Conservation (phyloP, 92 coral and sea anemone genomes). For the Epizoanthus scotinus region DNA sequence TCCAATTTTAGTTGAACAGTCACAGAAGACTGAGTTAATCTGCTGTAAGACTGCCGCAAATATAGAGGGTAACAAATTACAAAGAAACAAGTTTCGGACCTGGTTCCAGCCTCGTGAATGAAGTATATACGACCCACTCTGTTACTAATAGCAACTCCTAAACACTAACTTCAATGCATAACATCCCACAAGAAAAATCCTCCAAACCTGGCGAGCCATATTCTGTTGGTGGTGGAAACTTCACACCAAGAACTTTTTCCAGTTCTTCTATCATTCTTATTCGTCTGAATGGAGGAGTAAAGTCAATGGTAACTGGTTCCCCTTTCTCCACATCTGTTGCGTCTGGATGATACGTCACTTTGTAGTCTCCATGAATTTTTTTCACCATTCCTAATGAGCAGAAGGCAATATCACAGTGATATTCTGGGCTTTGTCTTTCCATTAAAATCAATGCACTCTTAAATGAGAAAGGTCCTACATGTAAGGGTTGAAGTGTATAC, state of each 20-base stretch:
- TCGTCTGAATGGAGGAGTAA: slow-evolving; percentile 93
- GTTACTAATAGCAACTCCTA: no score
- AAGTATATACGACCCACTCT: no score
- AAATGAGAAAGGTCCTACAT: not conserved
- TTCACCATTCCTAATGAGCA: slow-evolving; percentile 75
- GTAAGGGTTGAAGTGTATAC: no score
- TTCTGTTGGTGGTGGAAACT: slow-evolving; percentile 78
- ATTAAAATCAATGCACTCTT: not conserved
- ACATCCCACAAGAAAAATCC: not conserved
- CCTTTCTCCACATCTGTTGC: slow-evolving; percentile 95
- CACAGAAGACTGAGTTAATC: no score
- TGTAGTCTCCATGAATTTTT: slow-evolving; percentile 83
- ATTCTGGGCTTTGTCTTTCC: not conserved
- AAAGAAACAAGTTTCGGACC: no score
- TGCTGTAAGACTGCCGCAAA: no score
- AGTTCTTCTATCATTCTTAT: slow-evolving; percentile 85
- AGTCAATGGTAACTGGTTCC: slow-evolving; percentile 82
- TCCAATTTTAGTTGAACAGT: no score
- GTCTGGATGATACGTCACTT: slow-evolving; percentile 84
- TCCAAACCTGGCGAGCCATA: slow-evolving; percentile 76
- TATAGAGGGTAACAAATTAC: no score
- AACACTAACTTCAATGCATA: not conserved
- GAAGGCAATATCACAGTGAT: not conserved
- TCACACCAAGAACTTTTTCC: slow-evolving; percentile 72
- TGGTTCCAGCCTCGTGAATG: no score